phyloP scores from a whole-genome alignment of 2,797 vertebrate genomes.

The Cuculus canorus region DNA sequence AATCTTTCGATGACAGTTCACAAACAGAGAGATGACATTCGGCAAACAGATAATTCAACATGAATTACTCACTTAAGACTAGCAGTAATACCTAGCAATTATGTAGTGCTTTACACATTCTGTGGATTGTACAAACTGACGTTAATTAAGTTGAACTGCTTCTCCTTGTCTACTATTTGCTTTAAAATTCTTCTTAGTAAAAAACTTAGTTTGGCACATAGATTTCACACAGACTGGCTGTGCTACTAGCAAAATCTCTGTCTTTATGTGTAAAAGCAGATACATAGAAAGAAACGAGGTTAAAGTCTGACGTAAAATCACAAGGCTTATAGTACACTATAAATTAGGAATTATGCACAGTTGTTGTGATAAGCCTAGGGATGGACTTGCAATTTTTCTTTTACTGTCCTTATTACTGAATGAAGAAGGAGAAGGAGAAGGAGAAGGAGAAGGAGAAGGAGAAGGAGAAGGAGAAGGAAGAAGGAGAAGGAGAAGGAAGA shows the following conservation, averaged over 20 bases:
- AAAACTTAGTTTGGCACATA: neutral
- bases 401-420: neutral
- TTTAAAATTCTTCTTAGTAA: neutral
- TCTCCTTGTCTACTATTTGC: neutral
- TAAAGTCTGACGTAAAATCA: neutral
- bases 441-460: too few relatives aligned
- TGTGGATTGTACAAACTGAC: constrained; percentile 29
- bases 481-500: too few relatives aligned
- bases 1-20: constrained; percentile 45
- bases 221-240: neutral
- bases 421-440: too few relatives aligned
- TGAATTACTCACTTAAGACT: constrained; percentile 48
- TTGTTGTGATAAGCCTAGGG: neutral
- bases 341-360: neutral
- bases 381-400: neutral
- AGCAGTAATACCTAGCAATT: constrained; percentile 52
- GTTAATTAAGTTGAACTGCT: constrained; percentile 55
- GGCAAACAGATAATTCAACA: constrained; percentile 63
- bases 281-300: neutral
- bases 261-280: neutral
- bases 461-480: too few relatives aligned
- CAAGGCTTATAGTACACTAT: neutral
- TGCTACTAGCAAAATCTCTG: neutral
- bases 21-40: constrained; percentile 53
- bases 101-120: constrained; percentile 6